phyloP scores from a whole-genome alignment of 1,140 invertebrate species.

The Drosophila navojoa region DNA sequence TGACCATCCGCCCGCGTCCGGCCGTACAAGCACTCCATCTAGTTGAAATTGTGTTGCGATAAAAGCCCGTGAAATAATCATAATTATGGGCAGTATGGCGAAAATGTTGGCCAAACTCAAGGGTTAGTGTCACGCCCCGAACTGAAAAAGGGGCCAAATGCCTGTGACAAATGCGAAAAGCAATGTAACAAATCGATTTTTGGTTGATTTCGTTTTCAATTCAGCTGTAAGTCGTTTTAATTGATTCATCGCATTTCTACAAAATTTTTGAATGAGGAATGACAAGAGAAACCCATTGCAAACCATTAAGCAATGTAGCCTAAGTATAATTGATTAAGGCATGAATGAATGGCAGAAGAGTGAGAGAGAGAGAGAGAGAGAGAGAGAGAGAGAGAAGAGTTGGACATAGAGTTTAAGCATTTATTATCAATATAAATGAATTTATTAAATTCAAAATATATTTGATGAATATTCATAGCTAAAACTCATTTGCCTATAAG shows the following conservation, averaged over 20 bases:
- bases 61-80: constrained; percentile 59
- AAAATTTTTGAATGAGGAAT: not conserved
- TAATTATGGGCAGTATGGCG: constrained; percentile 30
- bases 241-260: constrained; percentile 13
- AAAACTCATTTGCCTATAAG: too few relatives aligned
- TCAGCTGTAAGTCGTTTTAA: constrained; percentile 12
- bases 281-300: not conserved
- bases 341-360: too few relatives aligned
- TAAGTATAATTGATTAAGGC: not conserved
- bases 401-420: too few relatives aligned
- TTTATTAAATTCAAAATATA: too few relatives aligned
- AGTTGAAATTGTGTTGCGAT: constrained; percentile 20
- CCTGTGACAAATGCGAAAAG: constrained; percentile 11
- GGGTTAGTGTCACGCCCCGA: constrained; percentile 2
- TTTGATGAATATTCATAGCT: too few relatives aligned
- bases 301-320: not conserved
- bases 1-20: constrained; percentile 2
- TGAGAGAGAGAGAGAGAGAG: too few relatives aligned
- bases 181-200: constrained; percentile 12
- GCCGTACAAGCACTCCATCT: too few relatives aligned
- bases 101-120: constrained; percentile 15
- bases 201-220: not conserved
- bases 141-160: not conserved
- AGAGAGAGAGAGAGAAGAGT: too few relatives aligned
- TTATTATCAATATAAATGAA: too few relatives aligned